These are phyloP conservation scores for Sebastes taczanowskii DNA, from an alignment of 2,797 vertebrate genomes.

Conservation along the genomic window DNA sequence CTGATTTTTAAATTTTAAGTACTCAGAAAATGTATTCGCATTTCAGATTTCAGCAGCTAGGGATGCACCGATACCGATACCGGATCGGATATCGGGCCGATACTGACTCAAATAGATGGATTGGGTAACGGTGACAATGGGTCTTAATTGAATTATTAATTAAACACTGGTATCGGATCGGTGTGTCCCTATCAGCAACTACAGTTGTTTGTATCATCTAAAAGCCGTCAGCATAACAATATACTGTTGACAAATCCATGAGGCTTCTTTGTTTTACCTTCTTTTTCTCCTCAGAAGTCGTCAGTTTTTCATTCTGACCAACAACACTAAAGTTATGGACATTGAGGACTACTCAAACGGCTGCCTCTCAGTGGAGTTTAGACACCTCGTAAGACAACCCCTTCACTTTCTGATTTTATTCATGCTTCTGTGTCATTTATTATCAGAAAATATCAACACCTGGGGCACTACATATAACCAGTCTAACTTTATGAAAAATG, in stretches of 20 bases:
- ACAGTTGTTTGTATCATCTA: background rate
- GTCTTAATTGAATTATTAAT: no score
- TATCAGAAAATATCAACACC: background rate
- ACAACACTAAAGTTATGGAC: slow-evolving; percentile 96
- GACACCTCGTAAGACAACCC: slow-evolving; percentile 88
- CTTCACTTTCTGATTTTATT: background rate
- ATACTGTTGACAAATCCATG: background rate
- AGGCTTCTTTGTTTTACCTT: background rate
- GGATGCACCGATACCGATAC: no score
- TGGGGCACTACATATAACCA: background rate
- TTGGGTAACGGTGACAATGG: no score
- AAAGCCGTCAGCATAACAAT: background rate
- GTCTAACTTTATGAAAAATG: background rate
- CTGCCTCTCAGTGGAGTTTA: slow-evolving; percentile 94
- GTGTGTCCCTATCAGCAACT: background rate
- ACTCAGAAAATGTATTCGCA: background rate
- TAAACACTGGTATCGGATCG: no score
- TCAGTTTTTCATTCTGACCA: slow-evolving; percentile 95
- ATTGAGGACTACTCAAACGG: slow-evolving; percentile 94
- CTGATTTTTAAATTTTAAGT: background rate
- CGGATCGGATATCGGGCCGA: no score
- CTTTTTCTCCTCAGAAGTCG: slow-evolving; percentile 84
- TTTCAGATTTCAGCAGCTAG: background rate
- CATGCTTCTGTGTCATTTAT: background rate
- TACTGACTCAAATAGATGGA: no score